Evolutionary conservation across 2,113 vertebrate genomes (phyloP).

Genomic region (Columba livia): DNA sequence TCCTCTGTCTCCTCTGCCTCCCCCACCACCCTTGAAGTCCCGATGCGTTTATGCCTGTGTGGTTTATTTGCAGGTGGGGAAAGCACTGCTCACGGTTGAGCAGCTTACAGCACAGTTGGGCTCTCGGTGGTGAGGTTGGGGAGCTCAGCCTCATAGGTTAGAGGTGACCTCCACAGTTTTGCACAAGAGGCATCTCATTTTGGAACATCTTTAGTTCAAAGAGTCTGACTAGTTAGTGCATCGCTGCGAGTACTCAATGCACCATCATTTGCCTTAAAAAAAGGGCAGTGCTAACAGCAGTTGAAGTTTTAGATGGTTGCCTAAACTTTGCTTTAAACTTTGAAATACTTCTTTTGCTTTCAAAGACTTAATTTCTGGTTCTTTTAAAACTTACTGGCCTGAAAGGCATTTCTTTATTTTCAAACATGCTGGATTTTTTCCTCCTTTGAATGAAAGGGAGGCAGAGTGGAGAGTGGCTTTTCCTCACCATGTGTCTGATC

Average conservation of each 20-base stretch:
- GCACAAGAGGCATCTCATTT: background rate
- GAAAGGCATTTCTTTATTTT: background rate
- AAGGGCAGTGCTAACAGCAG: background rate
- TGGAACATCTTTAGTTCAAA: background rate
- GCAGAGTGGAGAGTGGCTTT: background rate
- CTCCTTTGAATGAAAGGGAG: background rate
- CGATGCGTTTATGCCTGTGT: rapidly evolving
- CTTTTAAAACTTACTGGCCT: background rate
- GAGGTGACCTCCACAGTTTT: rapidly evolving
- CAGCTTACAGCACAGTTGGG: rapidly evolving
- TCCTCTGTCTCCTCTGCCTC: background rate
- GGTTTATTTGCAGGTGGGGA: background rate
- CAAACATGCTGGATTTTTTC: rapidly evolving
- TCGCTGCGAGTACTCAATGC: background rate
- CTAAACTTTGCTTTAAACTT: background rate
- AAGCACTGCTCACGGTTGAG: background rate
- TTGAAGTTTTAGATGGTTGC: background rate
- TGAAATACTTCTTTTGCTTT: background rate
- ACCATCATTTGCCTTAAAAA: background rate
- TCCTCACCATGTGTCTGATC: background rate
- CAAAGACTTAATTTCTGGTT: background rate
- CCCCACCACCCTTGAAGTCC: background rate
- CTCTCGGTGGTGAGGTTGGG: background rate
- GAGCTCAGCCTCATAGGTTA: background rate
- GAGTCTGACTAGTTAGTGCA: background rate